Evolutionary conservation across 2,888 invertebrate species (phyloP).

Genomic region (Metalampra italica): DNA sequence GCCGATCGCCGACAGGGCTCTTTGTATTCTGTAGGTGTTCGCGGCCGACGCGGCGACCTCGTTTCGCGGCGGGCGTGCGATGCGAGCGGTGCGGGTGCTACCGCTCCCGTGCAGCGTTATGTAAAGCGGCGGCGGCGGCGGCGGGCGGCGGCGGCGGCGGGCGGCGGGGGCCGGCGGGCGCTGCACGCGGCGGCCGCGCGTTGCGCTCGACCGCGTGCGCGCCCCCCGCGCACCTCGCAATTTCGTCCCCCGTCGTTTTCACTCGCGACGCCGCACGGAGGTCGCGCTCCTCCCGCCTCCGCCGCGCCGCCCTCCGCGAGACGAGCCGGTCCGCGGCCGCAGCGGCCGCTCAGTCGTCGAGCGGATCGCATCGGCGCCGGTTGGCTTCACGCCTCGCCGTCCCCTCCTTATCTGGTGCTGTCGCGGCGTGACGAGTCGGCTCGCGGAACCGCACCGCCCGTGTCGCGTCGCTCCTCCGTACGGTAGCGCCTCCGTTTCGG

Average conservation of each 20-base stretch:
- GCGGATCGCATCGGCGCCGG: conserved; percentile 68
- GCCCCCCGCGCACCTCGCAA: conserved; percentile 47
- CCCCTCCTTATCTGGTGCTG: conserved; percentile 24
- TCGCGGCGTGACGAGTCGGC: conserved; percentile 30
- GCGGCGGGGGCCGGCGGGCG: conserved; percentile 42
- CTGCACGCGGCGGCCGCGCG: conserved; percentile 56
- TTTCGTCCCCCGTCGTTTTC: conserved; percentile 57
- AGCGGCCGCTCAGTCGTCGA: conserved; percentile 64
- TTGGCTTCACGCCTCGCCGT: conserved; percentile 32
- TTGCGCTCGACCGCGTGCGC: conserved; percentile 72
- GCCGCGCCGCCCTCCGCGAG: conserved; percentile 34
- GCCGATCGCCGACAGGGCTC: conserved; percentile 46
- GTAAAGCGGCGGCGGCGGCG: conserved; percentile 47
- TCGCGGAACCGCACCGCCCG: conserved; percentile 32
- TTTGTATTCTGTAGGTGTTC: conserved; percentile 67
- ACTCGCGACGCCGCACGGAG: conserved; percentile 59
- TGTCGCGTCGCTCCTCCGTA: conserved; percentile 23
- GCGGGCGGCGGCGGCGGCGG: conserved; percentile 49
- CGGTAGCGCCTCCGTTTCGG: conserved; percentile 48
- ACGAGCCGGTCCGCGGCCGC: conserved; percentile 37
- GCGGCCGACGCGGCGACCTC: conserved; percentile 60
- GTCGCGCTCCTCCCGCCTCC: conserved; percentile 53
- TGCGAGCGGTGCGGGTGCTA: conserved; percentile 22
- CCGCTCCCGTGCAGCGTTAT: conserved; percentile 60
- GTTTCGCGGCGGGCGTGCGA: conserved; percentile 43